Percentiles rank a stretch among this genome's conserved stretches.
phyloP scores from a whole-genome alignment of 1,140 invertebrate species.

The Chironomus tepperi region DNA sequence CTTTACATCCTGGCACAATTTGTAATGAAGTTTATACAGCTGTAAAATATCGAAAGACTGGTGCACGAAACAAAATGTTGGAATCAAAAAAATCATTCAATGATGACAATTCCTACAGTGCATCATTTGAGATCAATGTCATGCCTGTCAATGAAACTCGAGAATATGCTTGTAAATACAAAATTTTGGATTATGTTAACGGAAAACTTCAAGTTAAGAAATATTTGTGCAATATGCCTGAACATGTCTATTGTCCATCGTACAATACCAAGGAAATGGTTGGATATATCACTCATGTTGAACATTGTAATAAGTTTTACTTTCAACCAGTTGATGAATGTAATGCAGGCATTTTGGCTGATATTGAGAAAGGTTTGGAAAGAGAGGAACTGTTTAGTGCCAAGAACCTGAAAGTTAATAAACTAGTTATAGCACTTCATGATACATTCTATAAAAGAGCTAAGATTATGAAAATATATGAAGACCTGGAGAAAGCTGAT shows the following conservation, averaged over 20 bases:
- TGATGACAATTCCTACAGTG: not conserved
- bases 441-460: not conserved
- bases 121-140: slow-evolving; percentile 44
- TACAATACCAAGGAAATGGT: not conserved
- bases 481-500: not conserved
- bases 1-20: slow-evolving; percentile 50
- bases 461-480: not conserved
- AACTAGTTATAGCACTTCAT: not conserved
- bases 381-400: not conserved
- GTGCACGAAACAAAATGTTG: slow-evolving; percentile 27
- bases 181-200: not conserved
- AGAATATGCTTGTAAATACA: slow-evolving; percentile 16
- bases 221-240: not conserved
- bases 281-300: slow-evolving; percentile 27
- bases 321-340: not conserved
- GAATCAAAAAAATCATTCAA: not conserved
- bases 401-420: not conserved
- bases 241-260: not conserved
- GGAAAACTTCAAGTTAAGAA: not conserved
- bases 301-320: slow-evolving; percentile 19
- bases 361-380: no score
- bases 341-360: not conserved
- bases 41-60: slow-evolving; percentile 57
- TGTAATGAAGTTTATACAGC: slow-evolving; percentile 66
- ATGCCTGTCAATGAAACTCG: slow-evolving; percentile 33